Percentiles rank a stretch among this genome's conserved stretches.
Evolutionary conservation across 2,113 vertebrate species (phyloP).

Genomic region (Okapia johnstoni): DNA sequence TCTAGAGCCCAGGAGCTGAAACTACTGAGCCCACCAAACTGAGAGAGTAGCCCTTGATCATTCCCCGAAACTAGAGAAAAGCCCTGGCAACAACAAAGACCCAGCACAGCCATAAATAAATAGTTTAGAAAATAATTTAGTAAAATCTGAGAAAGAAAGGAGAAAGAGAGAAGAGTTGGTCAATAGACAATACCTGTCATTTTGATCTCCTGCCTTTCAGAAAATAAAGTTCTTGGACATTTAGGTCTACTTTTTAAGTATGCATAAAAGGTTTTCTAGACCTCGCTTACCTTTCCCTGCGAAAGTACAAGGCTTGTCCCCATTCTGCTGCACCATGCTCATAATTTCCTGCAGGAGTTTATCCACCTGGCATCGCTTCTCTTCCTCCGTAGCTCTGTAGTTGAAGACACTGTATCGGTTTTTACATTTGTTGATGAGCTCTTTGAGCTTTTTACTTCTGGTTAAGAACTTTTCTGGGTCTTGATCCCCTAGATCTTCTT

Average conservation of each 20-base stretch:
- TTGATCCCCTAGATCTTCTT: constrained; percentile 18
- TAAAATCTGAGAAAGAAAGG: background rate
- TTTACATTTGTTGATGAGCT: background rate
- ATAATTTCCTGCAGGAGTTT: background rate
- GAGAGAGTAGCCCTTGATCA: too few relatives aligned
- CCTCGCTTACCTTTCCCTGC: background rate
- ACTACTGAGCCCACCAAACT: too few relatives aligned
- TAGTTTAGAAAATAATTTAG: too few relatives aligned
- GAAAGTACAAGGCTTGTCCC: background rate
- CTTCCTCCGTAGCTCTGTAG: background rate
- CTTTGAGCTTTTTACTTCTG: accelerated
- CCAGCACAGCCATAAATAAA: too few relatives aligned
- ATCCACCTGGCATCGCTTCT: background rate
- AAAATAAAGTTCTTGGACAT: background rate
- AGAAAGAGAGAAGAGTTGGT: background rate
- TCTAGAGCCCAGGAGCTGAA: too few relatives aligned
- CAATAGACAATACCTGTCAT: background rate
- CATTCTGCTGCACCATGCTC: accelerated
- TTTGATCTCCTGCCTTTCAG: background rate
- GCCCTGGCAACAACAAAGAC: too few relatives aligned
- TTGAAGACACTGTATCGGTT: background rate
- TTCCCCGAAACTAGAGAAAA: too few relatives aligned
- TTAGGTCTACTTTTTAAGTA: too few relatives aligned
- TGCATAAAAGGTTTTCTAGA: background rate
- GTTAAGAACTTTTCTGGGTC: accelerated